These are phyloP conservation scores for Patella pellucida DNA, from an alignment of 2,888 invertebrate species.

Conservation along the genomic window DNA sequence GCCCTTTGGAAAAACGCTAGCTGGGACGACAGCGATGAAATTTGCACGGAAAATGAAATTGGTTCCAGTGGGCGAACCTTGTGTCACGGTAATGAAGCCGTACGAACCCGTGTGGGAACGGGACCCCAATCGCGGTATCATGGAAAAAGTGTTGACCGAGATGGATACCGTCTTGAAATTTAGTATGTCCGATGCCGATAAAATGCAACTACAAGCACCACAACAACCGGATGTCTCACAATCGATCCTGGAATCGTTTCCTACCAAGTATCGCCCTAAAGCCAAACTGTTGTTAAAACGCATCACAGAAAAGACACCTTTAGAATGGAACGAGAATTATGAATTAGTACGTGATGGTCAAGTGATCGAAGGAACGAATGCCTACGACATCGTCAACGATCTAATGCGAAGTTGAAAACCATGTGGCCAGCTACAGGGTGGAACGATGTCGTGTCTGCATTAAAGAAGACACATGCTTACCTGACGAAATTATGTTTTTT, in stretches of 20 bases:
- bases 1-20: too few species aligned
- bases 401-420: background rate
- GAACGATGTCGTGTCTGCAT: background rate
- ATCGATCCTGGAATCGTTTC: background rate
- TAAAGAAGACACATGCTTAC: background rate
- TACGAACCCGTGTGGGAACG: slow-evolving; percentile 1
- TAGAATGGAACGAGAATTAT: background rate
- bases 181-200: background rate
- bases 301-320: background rate
- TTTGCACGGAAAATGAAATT: background rate
- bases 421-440: background rate
- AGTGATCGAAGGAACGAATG: background rate
- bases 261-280: background rate
- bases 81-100: background rate
- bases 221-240: background rate
- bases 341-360: too few species aligned
- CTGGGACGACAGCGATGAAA: background rate
- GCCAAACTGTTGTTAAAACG: background rate
- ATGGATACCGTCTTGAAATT: background rate
- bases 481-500: too few species aligned
- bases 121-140: background rate
- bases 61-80: background rate
- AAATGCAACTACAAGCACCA: background rate
- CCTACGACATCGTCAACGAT: background rate
- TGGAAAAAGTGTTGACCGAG: background rate